Percentiles rank a stretch among this genome's conserved stretches.
Evolutionary conservation across 2,797 vertebrate genomes (phyloP).

Genomic region (Hippocampus kuda): DNA sequence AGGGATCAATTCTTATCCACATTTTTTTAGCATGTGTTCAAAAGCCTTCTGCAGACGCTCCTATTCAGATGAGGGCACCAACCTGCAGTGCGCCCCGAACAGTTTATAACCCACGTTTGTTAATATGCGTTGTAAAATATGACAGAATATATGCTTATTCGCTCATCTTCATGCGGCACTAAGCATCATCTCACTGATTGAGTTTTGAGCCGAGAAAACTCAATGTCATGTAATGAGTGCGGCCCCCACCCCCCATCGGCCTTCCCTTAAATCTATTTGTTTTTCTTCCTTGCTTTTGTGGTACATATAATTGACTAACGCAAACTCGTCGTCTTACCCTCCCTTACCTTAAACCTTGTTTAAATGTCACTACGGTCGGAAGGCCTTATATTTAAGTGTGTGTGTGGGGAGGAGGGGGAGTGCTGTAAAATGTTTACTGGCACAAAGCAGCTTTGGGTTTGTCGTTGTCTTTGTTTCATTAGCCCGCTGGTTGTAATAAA

Average conservation of each 20-base stretch:
- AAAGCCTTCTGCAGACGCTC: no score
- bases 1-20: no score
- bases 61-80: no score
- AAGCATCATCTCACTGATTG: neutral
- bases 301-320: neutral
- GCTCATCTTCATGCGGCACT: neutral
- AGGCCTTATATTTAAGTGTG: conserved; percentile 7
- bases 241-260: neutral
- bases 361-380: conserved; percentile 33
- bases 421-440: conserved; percentile 52
- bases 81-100: no score
- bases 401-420: neutral
- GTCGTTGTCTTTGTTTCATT: conserved; percentile 63
- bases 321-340: neutral
- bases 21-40: no score
- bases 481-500: conserved; percentile 63
- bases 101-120: no score
- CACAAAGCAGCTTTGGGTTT: conserved; percentile 52
- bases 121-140: no score
- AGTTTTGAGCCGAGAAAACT: neutral
- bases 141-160: no score
- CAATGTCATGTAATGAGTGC: neutral
- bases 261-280: neutral
- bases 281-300: neutral
- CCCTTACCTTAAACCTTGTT: conserved; percentile 19